Evolutionary conservation across 2,888 invertebrate genomes (phyloP), one percentile per base, ranked within the genome.

Genomic region (Aplocera efformata): DNA sequence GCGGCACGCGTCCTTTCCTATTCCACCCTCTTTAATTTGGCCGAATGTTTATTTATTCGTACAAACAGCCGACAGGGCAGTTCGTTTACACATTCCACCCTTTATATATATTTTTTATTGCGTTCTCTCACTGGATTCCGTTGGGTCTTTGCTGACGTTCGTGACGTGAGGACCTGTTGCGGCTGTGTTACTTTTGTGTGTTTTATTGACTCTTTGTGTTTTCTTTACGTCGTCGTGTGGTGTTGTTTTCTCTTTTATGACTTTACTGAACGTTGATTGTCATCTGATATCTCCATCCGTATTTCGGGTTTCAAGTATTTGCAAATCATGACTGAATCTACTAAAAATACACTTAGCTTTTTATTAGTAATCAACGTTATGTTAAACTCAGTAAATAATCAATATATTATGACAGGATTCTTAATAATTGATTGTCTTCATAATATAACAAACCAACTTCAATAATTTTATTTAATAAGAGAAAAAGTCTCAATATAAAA

Each of bases 11-110:
- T 56, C 39, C 52, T 52, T 55, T 58, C 60, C 57, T 57, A 60
- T 53, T 54, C 60, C 60, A 60, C 69, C 67, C 74, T 70, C 70
- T 78, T 78, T 81, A 80, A 81, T 80, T 82, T 78, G 65, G 60
- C 66, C 65, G 65, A 71, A 73, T 78, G 78, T 81, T 77, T 81
- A 78, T 79, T 79, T 81, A 80, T 79, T 75, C 60, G 67, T 56
- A 67, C 72, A 68, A 72, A 68, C 67, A 72, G 67, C 57, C 63
- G 68, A 67, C 67, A 61, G 68, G 66, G 62, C 69, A 72, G 72
- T 72, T 67, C 71, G 70, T 69, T 73, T 72, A 63, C 73, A 72
- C 72, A 76, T 78, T 74, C 72, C 70, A 60, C 68, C 69, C 69
- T 63, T 69, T 50, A 46, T 60, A 58, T 69, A 60, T 64, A 58